These are phyloP conservation scores for Rhopalosiphum padi DNA, from an alignment of 1,140 invertebrate genomes.

Conservation along the genomic window DNA sequence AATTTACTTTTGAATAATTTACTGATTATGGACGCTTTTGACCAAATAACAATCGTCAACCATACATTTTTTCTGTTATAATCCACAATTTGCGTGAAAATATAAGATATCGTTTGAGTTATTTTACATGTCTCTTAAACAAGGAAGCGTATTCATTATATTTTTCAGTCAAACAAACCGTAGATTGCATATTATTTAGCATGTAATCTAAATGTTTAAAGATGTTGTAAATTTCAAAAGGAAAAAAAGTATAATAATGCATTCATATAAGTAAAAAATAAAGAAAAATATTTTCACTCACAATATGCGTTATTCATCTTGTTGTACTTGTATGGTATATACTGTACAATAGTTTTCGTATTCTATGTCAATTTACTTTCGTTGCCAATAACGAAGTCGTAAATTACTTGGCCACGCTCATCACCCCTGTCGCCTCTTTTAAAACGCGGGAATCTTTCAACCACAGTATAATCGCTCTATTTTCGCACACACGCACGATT, in stretches of 20 bases:
- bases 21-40: neutral
- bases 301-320: conserved; percentile 12
- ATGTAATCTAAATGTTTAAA: neutral
- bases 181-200: neutral
- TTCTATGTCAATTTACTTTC: conserved; percentile 32
- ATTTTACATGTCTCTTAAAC: neutral
- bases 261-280: neutral
- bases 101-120: neutral
- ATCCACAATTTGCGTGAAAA: neutral
- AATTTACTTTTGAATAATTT: neutral
- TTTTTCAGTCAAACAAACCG: neutral
- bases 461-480: neutral
- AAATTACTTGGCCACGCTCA: conserved; percentile 7
- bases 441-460: neutral
- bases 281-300: neutral
- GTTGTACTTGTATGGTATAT: neutral
- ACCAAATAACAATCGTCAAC: neutral
- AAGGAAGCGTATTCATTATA: neutral
- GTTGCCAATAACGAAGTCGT: conserved; percentile 21
- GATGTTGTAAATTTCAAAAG: neutral
- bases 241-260: neutral
- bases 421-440: neutral
- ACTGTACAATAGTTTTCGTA: neutral
- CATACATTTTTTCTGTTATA: neutral
- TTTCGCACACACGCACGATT: neutral